Percentiles rank a stretch among this genome's conserved stretches.
These are phyloP conservation scores for Neopelma chrysocephalum DNA, from an alignment of 2,797 vertebrate genomes.

Conservation along the genomic window DNA sequence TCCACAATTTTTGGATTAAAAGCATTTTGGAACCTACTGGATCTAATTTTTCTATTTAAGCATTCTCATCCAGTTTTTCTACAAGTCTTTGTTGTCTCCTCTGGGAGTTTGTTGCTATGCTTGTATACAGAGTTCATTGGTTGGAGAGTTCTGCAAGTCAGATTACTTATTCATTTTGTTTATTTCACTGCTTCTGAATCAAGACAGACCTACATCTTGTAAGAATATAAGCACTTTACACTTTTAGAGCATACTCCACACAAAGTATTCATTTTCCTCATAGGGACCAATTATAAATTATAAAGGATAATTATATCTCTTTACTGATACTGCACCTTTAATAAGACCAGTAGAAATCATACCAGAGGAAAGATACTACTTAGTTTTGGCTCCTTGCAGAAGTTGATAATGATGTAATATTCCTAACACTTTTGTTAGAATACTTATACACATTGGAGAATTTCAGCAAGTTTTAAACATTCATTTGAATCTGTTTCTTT, in stretches of 20 bases:
- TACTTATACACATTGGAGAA: background rate
- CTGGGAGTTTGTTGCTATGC: slow-evolving; percentile 54
- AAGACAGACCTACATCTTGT: slow-evolving; percentile 53
- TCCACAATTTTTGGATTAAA: background rate
- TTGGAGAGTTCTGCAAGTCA: slow-evolving; percentile 70
- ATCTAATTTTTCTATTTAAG: background rate
- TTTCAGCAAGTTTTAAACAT: background rate
- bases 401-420: background rate
- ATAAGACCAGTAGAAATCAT: background rate
- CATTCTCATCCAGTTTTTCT: background rate
- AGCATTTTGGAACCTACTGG: background rate
- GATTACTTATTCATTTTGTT: slow-evolving; percentile 68
- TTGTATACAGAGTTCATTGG: slow-evolving; percentile 63
- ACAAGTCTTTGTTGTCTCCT: background rate
- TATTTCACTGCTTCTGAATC: slow-evolving; percentile 70
- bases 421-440: background rate
- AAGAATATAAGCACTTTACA: slow-evolving; percentile 17
- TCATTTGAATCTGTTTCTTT: background rate
- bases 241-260: slow-evolving; percentile 22
- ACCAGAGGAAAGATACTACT: background rate
- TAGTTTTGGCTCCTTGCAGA: background rate
- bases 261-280: slow-evolving; percentile 54
- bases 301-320: slow-evolving; percentile 13
- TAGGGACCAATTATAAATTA: slow-evolving; percentile 59
- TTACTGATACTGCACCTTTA: background rate